Evolutionary conservation across 2,113 vertebrate species (phyloP).

Genomic region (Nerophis ophidion): DNA sequence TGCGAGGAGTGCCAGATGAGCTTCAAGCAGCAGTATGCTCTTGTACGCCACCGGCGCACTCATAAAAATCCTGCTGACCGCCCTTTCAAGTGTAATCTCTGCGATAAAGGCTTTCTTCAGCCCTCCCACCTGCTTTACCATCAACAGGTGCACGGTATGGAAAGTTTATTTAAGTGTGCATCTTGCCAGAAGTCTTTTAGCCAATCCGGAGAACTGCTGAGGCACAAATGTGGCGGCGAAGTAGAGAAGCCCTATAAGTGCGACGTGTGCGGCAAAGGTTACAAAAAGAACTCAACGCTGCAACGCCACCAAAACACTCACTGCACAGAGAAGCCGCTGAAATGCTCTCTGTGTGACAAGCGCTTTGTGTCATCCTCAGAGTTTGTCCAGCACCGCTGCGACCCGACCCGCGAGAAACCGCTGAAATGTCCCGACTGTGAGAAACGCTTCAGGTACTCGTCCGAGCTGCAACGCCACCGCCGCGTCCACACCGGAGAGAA

Average conservation of each 20-base stretch:
- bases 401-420: constrained; percentile 88
- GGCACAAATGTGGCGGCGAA: constrained; percentile 86
- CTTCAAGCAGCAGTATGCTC: constrained; percentile 94
- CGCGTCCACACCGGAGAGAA: constrained; percentile 94
- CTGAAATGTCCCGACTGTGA: constrained; percentile 95
- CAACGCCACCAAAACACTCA: constrained; percentile 91
- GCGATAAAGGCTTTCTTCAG: constrained; percentile 91
- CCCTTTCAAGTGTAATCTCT: constrained; percentile 88
- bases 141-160: constrained; percentile 91
- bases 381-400: constrained; percentile 92
- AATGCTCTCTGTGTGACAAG: constrained; percentile 89
- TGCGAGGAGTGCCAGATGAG: constrained; percentile 97
- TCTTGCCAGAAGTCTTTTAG: constrained; percentile 95
- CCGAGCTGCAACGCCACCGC: constrained; percentile 90
- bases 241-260: constrained; percentile 92
- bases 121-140: constrained; percentile 91
- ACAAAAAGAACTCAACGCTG: constrained; percentile 89
- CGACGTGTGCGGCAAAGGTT: constrained; percentile 86
- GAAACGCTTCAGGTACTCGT: constrained; percentile 93
- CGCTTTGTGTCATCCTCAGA: constrained; percentile 94
- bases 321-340: constrained; percentile 87
- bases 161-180: constrained; percentile 92
- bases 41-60: constrained; percentile 90
- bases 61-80: constrained; percentile 80
- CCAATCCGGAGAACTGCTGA: constrained; percentile 87